Evolutionary conservation across 2,113 vertebrate genomes (phyloP), one percentile per base, ranked within the genome.

Genomic region (Parotia lawesii): DNA sequence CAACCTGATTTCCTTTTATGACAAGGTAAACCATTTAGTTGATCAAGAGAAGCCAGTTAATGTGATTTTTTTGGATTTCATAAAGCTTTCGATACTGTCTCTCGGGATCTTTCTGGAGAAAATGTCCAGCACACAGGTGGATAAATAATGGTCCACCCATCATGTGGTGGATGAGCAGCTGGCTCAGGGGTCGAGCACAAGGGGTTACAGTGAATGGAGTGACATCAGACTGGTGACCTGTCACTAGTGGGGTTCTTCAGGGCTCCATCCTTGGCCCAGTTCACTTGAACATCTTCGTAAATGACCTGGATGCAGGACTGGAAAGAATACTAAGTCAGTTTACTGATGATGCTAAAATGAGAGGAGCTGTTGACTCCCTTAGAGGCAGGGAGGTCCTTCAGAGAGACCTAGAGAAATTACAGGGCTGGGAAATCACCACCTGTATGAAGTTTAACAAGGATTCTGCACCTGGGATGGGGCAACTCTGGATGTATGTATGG

Each of bases 231-330:
- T 72, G 69, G 15, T 22, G 58, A 16, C 1, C 40, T 56, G 18
- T 72, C 23, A 38, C 35, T 47, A 0, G 8, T 40, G 28, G n/a
- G 12, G 15, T 19, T 73, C 40, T 60, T 25, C 15, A n/a, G 29
- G 8, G 9, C n/a, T 54, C n/a, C 1, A 1, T 40, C 24, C 24
- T 48, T 10, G 1, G 2, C 12, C 23, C n/a, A 4, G 1, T 38
- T 5, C 42, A 40, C 60, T 40, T 65, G 1, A 57, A 40, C 11
- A n/a, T 15, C 42, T 74, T 54, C 24, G 35, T 54, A 2, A 56
- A 47, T 40, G 2, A 29, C 12, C 5, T 73, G 57, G 48, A 48
- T 11, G 4, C 28, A 64, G 40, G 23, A 54, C 23, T 56, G 9
- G 10, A 47, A 56, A 2, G 29, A n/a, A 65, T 24, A 48, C 10